Evolutionary conservation across 2,888 invertebrate genomes (phyloP), one percentile per base, ranked within the genome.

Genomic region (Lasioglossum pauxillum): DNA sequence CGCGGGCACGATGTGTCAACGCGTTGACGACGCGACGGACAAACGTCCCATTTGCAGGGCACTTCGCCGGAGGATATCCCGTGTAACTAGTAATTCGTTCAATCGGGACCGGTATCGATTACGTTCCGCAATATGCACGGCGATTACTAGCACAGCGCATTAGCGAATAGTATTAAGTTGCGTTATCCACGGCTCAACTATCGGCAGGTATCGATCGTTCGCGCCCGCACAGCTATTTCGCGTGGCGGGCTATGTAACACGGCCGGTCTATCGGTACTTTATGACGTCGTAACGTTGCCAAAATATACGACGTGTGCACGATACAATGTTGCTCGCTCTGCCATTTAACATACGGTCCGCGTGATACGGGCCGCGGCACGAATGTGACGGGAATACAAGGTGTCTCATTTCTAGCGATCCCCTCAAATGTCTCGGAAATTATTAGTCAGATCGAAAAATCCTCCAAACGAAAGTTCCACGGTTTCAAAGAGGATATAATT

Each of bases 111-210:
- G 38, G 38, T 74, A 84, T 82, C 77, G 77, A 75, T 78, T 74
- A 60, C 53, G 69, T 53, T 57, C 44, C 35, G 41, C 69, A 71
- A n/a, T 46, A 60, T 60, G 73, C 73, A 49, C 44, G 41, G 5
- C 49, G 83, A 83, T 83, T 72, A 72, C 64, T 84, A 35, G 72
- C 35, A 49, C 35, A 53, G 49, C 69, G 78, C 71, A 83, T 84
- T 84, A 78, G n/a, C 12, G 74, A 49, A 82, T 82, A 75, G 64
- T 78, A 75, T 78, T 78, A 78, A 83, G 75, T 78, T 72, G 75
- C 84, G 72, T 83, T 46, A 60, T 71, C 60, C 69, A 75, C 35
- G 41, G 53, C 57, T 49, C 44, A 49, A 35, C 49, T 53, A 74
- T 71, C 49, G 49, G 10, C 60, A 12, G 35, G 44, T 75, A 84